Conservation (phyloP, 2,113 vertebrate genomes). For the Salvelinus sp. region DNA sequence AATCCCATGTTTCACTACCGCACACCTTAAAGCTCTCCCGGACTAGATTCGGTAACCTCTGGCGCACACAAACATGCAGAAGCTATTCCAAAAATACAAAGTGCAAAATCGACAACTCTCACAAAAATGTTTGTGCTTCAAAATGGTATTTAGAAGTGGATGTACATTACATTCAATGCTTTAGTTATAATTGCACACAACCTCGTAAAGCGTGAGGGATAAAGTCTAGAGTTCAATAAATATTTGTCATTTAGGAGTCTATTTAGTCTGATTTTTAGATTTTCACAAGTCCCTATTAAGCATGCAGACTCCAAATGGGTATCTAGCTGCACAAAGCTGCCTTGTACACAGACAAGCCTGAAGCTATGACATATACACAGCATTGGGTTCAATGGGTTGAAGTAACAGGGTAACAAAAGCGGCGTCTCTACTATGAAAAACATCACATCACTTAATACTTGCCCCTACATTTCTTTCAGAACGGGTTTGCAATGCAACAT, state of each 20-base stretch:
- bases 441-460: no score
- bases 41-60: neutral
- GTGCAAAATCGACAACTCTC: slow-evolving; percentile 37
- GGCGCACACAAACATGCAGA: slow-evolving; percentile 27
- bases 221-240: no score
- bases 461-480: no score
- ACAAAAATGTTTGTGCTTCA: slow-evolving; percentile 5
- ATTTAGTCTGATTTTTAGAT: no score
- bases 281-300: neutral
- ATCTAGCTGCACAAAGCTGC: slow-evolving; percentile 23
- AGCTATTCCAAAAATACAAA: slow-evolving; percentile 20
- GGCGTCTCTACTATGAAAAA: no score
- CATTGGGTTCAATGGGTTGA: no score
- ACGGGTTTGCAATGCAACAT: no score
- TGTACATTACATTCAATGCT: slow-evolving; percentile 53
- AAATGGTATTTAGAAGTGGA: slow-evolving; percentile 22
- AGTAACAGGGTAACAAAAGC: no score
- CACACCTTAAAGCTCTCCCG: neutral
- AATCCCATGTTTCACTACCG: neutral
- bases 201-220: slow-evolving; percentile 7
- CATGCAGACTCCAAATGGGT: slow-evolving; percentile 43
- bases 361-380: neutral
- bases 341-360: neutral
- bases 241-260: no score
- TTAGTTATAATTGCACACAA: slow-evolving; percentile 51